phyloP scores from a whole-genome alignment of 2,888 invertebrate species.

The Eretmocerus hayati region DNA sequence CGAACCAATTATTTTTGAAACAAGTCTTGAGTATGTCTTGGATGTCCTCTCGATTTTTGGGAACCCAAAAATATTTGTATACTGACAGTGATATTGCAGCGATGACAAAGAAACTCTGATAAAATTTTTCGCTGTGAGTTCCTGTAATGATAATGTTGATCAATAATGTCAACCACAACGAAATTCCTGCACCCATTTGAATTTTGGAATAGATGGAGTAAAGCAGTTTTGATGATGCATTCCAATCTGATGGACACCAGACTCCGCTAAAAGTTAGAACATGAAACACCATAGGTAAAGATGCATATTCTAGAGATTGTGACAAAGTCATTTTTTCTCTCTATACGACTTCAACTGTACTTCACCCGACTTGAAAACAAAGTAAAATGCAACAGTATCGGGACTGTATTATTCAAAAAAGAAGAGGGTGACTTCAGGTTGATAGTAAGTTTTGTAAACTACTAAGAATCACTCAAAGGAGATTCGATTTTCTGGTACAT shows the following conservation, averaged over 20 bases:
- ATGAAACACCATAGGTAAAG: not conserved
- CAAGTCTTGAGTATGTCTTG: not conserved
- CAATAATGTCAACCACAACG: constrained; percentile 14
- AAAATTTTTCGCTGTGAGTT: constrained; percentile 7
- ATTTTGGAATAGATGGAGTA: constrained; percentile 3
- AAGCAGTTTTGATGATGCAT: not conserved
- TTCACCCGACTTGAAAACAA: too few species aligned
- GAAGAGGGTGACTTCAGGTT: too few species aligned
- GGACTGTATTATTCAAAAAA: too few species aligned
- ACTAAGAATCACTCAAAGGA: too few species aligned
- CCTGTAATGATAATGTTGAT: not conserved
- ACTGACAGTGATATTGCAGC: constrained; percentile 1
- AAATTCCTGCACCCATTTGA: constrained; percentile 1
- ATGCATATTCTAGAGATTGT: constrained; percentile 7
- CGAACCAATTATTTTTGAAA: constrained; percentile 12
- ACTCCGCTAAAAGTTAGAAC: constrained; percentile 1
- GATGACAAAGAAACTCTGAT: constrained; percentile 14
- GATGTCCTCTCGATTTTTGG: constrained; percentile 6
- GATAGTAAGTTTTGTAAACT: too few species aligned
- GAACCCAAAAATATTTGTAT: constrained; percentile 12
- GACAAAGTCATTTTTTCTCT: constrained; percentile 5
- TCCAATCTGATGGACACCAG: constrained; percentile 16
- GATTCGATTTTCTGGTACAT: too few species aligned
- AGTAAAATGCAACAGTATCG: too few species aligned
- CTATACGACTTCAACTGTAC: too few species aligned